Percentiles rank a stretch among this genome's conserved stretches.
phyloP scores from a whole-genome alignment of 2,888 invertebrate genomes.

The Diaprepes abbreviatus region DNA sequence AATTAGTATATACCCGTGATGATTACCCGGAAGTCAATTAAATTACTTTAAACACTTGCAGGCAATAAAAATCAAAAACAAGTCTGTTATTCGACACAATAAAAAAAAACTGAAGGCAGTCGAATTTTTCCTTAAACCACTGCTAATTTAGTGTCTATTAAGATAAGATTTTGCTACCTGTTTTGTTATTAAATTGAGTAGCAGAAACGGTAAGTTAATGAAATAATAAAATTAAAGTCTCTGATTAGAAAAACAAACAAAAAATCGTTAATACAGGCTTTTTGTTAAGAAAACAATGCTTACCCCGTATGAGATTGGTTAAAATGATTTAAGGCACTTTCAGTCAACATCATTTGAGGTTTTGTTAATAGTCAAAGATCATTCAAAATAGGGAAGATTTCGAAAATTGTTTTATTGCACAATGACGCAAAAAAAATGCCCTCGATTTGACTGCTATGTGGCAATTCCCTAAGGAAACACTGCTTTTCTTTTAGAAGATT shows the following conservation, averaged over 20 bases:
- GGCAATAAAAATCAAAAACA: too few relatives aligned
- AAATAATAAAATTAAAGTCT: neutral
- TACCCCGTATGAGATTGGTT: conserved; percentile 38
- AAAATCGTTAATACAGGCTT: neutral
- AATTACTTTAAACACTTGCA: too few relatives aligned
- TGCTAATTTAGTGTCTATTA: too few relatives aligned
- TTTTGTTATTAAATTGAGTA: conserved; percentile 10
- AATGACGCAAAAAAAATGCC: neutral
- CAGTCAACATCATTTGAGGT: conserved; percentile 40
- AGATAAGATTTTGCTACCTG: neutral
- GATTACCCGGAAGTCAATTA: too few relatives aligned
- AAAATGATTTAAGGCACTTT: conserved; percentile 43
- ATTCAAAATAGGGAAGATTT: conserved; percentile 18
- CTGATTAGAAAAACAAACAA: neutral
- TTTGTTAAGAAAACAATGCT: conserved; percentile 3
- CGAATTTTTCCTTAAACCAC: too few relatives aligned
- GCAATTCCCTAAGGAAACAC: neutral
- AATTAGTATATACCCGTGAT: too few relatives aligned
- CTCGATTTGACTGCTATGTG: neutral
- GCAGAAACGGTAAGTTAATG: conserved; percentile 7
- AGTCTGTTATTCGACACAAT: too few relatives aligned
- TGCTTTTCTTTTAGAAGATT: conserved; percentile 4
- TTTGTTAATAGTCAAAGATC: neutral
- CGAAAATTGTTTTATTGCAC: neutral
- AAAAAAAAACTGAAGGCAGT: too few relatives aligned